These are phyloP conservation scores for Poliocrania exsul DNA, from an alignment of 2,797 vertebrate genomes.

Conservation along the genomic window DNA sequence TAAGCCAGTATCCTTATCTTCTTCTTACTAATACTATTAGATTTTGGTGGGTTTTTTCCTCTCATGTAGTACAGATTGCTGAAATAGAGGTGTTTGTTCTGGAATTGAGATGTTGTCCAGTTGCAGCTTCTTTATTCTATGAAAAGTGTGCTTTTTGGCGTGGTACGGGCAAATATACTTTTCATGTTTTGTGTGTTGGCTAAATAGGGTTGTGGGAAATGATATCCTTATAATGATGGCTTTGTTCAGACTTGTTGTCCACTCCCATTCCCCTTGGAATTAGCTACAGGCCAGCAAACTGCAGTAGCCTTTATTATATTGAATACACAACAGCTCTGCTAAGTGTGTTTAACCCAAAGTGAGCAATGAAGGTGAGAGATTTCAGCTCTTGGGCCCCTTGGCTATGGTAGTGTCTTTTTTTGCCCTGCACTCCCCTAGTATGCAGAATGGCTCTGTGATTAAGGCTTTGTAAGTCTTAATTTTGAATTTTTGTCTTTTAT, in stretches of 20 bases:
- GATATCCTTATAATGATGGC: slow-evolving; percentile 55
- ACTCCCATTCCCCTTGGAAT: slow-evolving; percentile 40
- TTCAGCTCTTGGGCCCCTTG: background rate
- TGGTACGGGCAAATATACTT: background rate
- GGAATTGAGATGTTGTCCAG: background rate
- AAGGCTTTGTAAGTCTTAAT: background rate
- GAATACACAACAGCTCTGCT: background rate
- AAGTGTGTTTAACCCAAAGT: background rate
- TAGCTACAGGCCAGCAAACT: slow-evolving; percentile 33
- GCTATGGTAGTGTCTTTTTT: background rate
- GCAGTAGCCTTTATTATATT: slow-evolving; percentile 30
- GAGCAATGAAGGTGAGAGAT: background rate
- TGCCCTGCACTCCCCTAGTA: background rate
- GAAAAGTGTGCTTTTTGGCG: background rate
- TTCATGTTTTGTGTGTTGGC: slow-evolving; percentile 34
- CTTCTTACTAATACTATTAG: background rate
- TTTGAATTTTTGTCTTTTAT: background rate
- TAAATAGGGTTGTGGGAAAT: slow-evolving; percentile 44
- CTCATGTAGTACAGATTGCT: background rate
- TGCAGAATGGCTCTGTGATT: background rate
- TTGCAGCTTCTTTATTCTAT: background rate
- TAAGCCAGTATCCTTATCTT: background rate
- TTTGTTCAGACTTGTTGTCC: slow-evolving; percentile 67
- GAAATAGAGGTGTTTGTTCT: background rate
- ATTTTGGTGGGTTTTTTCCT: background rate